Conservation (phyloP, 1,140 invertebrate genomes). For the Harlomillsia oculata region DNA sequence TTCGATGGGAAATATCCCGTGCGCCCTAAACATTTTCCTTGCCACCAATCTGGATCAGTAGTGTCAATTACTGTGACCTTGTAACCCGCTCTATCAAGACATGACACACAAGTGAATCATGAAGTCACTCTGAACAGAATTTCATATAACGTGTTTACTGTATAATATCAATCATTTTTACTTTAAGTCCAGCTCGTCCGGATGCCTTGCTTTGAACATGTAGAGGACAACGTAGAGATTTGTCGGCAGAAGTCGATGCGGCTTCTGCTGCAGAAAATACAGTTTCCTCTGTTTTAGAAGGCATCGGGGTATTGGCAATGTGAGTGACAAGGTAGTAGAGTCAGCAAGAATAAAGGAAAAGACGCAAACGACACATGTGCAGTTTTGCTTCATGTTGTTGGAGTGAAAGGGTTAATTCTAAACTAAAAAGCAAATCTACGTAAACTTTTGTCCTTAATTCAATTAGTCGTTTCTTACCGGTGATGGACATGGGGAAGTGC, state of each 20-base stretch:
- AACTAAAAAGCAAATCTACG: too few species aligned
- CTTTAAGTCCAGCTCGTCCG: constrained; percentile 88
- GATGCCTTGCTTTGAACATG: constrained; percentile 86
- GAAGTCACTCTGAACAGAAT: too few species aligned
- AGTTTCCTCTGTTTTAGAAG: too few species aligned
- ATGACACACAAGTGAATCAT: constrained; percentile 9
- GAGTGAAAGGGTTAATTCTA: too few species aligned
- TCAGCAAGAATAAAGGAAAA: too few species aligned
- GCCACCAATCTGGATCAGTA: constrained; percentile 79
- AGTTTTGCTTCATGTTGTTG: background rate
- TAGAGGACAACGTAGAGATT: constrained; percentile 91
- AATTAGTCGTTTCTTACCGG: constrained; percentile 52
- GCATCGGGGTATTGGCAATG: too few species aligned
- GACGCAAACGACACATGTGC: too few species aligned
- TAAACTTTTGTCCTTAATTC: too few species aligned
- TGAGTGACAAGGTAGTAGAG: too few species aligned
- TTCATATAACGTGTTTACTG: too few species aligned
- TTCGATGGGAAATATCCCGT: constrained; percentile 91
- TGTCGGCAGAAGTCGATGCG: constrained; percentile 71
- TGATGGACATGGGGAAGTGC: constrained; percentile 82
- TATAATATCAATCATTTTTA: constrained; percentile 40
- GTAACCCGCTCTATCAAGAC: constrained; percentile 76
- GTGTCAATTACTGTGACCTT: constrained; percentile 66
- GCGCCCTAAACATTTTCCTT: constrained; percentile 81
- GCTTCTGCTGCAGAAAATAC: constrained; percentile 51